These are phyloP conservation scores for Poeciliopsis prolifica DNA, from an alignment of 2,113 vertebrate species.

Conservation along the genomic window DNA sequence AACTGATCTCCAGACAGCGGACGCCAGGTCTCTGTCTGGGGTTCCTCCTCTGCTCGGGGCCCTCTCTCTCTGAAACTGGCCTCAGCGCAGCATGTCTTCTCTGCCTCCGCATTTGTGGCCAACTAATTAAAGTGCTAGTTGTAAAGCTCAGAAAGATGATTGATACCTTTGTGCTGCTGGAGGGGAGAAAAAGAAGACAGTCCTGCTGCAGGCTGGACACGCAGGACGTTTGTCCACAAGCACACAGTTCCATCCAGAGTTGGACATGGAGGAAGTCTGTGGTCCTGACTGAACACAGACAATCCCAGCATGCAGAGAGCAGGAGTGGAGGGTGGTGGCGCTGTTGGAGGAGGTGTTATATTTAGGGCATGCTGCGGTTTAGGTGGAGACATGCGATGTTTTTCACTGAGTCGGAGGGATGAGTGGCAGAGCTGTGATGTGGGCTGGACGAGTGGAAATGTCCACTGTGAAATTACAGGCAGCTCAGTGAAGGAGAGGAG, in stretches of 20 bases:
- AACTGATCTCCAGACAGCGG: conserved; percentile 62
- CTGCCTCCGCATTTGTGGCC: conserved; percentile 61
- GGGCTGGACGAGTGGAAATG: conserved; percentile 57
- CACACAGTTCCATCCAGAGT: conserved; percentile 1
- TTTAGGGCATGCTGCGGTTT: conserved; percentile 67
- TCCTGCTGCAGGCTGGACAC: conserved; percentile 25
- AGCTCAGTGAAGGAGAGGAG: conserved; percentile 43
- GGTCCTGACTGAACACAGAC: conserved; percentile 48
- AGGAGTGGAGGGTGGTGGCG: conserved; percentile 22
- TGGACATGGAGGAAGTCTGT: conserved; percentile 43
- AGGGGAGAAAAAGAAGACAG: neutral
- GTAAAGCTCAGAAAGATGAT: conserved; percentile 64
- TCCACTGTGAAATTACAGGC: conserved; percentile 72
- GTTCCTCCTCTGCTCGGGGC: conserved; percentile 42
- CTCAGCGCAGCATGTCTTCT: conserved; percentile 19
- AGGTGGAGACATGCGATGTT: conserved; percentile 70
- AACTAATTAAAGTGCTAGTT: conserved; percentile 58
- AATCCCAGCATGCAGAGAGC: conserved; percentile 53
- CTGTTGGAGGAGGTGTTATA: conserved; percentile 46
- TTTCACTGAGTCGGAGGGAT: conserved; percentile 67
- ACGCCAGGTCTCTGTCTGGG: conserved; percentile 58
- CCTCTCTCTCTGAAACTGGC: conserved; percentile 36
- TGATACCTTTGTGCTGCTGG: conserved; percentile 60
- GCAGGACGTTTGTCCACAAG: conserved; percentile 39
- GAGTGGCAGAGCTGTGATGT: conserved; percentile 72